phyloP scores from a whole-genome alignment of 2,113 vertebrate genomes.

The Brachirus orientalis region DNA sequence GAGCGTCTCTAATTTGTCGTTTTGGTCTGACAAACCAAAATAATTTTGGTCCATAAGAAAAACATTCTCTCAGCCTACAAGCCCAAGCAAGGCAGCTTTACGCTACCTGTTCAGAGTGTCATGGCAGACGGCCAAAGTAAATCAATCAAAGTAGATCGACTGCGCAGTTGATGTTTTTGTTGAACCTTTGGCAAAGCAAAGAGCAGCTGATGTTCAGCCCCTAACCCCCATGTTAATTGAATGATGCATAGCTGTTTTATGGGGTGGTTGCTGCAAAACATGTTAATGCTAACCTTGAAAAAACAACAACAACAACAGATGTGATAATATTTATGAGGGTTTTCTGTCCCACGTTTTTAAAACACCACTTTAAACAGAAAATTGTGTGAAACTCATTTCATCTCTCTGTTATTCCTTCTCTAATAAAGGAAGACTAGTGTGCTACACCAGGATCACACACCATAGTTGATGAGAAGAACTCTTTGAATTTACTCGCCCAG shows the following conservation, averaged over 20 bases:
- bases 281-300: too few species aligned
- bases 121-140: conserved; percentile 52
- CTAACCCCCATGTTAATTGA: too few species aligned
- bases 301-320: too few species aligned
- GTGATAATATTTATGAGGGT: too few species aligned
- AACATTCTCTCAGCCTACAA: conserved; percentile 33
- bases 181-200: conserved; percentile 22
- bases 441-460: conserved; percentile 33
- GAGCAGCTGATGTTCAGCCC: not conserved
- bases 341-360: too few species aligned
- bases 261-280: too few species aligned
- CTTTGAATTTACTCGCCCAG: too few species aligned
- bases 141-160: conserved; percentile 14
- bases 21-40: conserved; percentile 38
- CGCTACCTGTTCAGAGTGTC: conserved; percentile 37
- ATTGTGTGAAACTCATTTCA: not conserved
- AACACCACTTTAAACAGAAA: too few species aligned
- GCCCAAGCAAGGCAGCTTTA: conserved; percentile 16
- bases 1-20: conserved; percentile 23
- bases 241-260: too few species aligned
- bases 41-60: conserved; percentile 20
- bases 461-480: conserved; percentile 31
- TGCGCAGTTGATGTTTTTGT: conserved; percentile 29
- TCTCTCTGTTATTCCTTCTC: not conserved
- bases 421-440: not conserved